Base-by-base conservation (phyloP, 2,797 vertebrate species). In the Gadopsis marmoratus region DNA sequence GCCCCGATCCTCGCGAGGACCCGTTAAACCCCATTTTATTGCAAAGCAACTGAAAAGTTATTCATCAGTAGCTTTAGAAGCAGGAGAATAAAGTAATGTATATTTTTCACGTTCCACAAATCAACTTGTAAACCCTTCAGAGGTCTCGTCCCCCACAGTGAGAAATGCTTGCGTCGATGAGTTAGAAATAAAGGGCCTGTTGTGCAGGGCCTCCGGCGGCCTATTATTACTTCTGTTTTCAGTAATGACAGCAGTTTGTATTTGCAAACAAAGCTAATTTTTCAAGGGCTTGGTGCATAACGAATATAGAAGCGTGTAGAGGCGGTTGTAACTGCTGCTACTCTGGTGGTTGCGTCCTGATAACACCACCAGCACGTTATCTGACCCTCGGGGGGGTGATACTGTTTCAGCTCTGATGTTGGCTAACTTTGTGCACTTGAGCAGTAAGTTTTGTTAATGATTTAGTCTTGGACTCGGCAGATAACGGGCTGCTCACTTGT, bases 391-490 rank as follows among this genome's bases (percentile, higher is more conserved):
- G 5, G 17, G 50, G 26, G 26, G 21, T 73, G 45, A 64, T 41
- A 2, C 12, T 41, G 54, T 33, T 68, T 70, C 53, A 59, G 26
- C n/a, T 37, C 55, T 51, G 58, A 50, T 68, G 64, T 43, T 35
- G 0, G 45, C 14, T 50, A 33, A 66, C 21, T 47, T 65, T 65
- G 29, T 61, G 35, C 9, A 21, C 9, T 21, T 59, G 23, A 63
- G 53, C 31, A 39, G 10, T 17, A 37, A 1, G 39, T 60, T 66
- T 71, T 51, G 75, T 86, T 88, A 83, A 86, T 89, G 43, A 84
- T 84, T 81, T 56, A 71, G 58, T 59, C 12, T 23, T n/a, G 0
- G 62, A 66, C 55, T 59, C 43, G 64, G 51, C 35, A 43, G 71
- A 84, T 78, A 74, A 75, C 21, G 17, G 61, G 33, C 58, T 29